Base-by-base conservation (phyloP, 2,797 vertebrate species). In the Masticophis lateralis region DNA sequence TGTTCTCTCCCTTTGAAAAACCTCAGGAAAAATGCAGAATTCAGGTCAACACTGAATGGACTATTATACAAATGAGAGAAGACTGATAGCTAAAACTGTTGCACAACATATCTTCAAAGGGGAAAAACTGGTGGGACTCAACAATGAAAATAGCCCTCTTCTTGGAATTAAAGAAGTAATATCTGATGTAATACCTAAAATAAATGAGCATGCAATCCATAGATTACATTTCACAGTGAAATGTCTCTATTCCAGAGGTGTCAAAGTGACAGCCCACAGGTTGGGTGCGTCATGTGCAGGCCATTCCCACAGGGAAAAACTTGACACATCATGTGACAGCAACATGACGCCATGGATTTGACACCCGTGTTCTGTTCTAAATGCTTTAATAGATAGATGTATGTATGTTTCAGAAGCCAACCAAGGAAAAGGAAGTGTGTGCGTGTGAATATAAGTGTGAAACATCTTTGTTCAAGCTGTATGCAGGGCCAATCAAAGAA, bases 1-100 rank as follows among this genome's bases (percentile, higher is more conserved):
- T 91, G 94, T 92, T 95, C 95, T 96, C 92, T 96, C 95, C 94
- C 95, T 94, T 79, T 14, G 12, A 37, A 53, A 94, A 93, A 93
- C 92, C 74, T 43, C 56, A 43, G 93, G 66, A 94, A 95, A 93
- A 0, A 0, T 89, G 91, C 92, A 79, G 94, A 95, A 96, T 94
- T 94, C 94, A 95, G 94, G 91, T 92, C 93, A 63, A 61, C 93
- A 91, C 92, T 95, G 95, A 95, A 92, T 90, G 53, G 63, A 88
- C 18, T 90, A 92, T 43, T 79, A 79, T 79, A 43, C 18, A 79
- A 79, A 79, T 10, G 92, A 86, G 43, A 95, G 93, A 95, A 86
- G 66, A 90, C n/a, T 88, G 18, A 94, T 94, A 94, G 92, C 92
- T 93, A 93, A 96, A 79, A 43, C 92, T 95, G 87, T 92, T 96